Evolutionary conservation across 2,797 vertebrate genomes (phyloP).

Genomic region (Simalia tracyae): DNA sequence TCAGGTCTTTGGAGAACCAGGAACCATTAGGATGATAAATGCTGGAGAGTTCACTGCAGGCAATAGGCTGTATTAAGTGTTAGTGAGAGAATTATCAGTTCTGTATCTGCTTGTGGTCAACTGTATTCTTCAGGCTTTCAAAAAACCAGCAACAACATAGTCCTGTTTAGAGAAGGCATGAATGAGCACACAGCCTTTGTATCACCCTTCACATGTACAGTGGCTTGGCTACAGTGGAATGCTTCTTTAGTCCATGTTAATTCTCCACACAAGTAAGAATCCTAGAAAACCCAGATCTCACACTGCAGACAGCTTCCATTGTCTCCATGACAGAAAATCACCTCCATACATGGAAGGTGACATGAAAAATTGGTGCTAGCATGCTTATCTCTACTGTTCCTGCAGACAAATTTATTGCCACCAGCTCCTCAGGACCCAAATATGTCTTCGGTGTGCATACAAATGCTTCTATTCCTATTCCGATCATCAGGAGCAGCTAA

Average conservation of each 20-base stretch:
- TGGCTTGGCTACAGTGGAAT: not conserved
- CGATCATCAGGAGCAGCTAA: not conserved
- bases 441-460: not conserved
- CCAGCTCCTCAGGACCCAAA: not conserved
- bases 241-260: not conserved
- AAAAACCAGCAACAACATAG: not conserved
- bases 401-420: not conserved
- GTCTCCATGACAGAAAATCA: not conserved
- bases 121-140: not conserved
- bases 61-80: not conserved
- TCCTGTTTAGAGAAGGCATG: not conserved
- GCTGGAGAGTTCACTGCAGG: not conserved
- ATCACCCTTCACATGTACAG: not conserved
- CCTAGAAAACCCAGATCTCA: not conserved
- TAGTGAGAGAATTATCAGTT: not conserved
- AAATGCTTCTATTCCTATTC: not conserved
- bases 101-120: not conserved
- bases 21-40: not conserved
- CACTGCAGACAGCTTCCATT: not conserved
- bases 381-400: not conserved
- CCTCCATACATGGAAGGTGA: not conserved
- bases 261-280: not conserved
- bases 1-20: not conserved
- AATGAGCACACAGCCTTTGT: not conserved
- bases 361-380: not conserved